Percentiles rank a stretch among this genome's conserved stretches.
Evolutionary conservation across 2,113 vertebrate species (phyloP).

Genomic region (Cyphomyrus plagiostoma): DNA sequence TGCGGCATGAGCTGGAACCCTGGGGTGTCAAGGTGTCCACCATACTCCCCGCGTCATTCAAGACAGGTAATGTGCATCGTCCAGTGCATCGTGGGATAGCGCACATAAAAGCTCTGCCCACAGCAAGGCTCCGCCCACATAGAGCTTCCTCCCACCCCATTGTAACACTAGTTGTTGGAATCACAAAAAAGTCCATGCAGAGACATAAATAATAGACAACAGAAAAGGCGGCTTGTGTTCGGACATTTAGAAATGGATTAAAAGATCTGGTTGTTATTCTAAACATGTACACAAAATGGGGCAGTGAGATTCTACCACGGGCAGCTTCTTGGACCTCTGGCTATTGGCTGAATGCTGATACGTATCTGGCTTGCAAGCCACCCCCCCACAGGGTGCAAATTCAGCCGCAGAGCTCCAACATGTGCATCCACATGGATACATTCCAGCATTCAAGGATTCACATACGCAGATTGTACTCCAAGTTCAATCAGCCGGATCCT

Average conservation of each 20-base stretch:
- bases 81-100: not conserved
- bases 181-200: not conserved
- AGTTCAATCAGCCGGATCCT: not conserved
- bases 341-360: not conserved
- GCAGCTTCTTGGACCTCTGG: not conserved
- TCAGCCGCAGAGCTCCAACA: not conserved
- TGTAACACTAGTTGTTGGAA: not conserved
- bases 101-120: not conserved
- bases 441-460: not conserved
- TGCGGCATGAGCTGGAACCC: constrained; percentile 77
- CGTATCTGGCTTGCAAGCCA: not conserved
- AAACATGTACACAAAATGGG: not conserved
- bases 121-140: not conserved
- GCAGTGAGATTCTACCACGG: not conserved
- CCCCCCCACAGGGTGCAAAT: not conserved
- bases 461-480: not conserved
- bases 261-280: not conserved
- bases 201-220: not conserved
- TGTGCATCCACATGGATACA: not conserved
- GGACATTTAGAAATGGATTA: not conserved
- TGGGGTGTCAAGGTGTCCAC: constrained; percentile 85
- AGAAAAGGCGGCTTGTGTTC: not conserved
- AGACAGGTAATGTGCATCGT: constrained; percentile 67
- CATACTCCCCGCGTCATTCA: constrained; percentile 80
- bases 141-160: not conserved